Evolutionary conservation across 1,140 invertebrate genomes (phyloP).

Genomic region (Pararge aegeria): DNA sequence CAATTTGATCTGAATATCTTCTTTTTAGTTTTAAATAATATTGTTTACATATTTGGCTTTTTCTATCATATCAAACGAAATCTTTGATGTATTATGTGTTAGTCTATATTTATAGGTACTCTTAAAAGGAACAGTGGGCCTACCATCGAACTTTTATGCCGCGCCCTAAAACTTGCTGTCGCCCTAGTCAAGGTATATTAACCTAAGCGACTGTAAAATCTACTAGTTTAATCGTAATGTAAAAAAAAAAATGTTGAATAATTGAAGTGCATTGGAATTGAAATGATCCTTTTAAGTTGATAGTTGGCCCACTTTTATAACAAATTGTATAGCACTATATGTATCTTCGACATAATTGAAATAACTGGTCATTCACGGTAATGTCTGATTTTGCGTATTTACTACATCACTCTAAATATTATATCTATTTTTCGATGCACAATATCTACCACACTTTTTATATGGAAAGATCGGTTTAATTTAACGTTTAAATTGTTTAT

Average conservation of each 20-base stretch:
- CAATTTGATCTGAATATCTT: too few relatives aligned
- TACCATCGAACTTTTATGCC: neutral
- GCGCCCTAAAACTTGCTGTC: too few relatives aligned
- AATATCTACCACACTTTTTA: constrained; percentile 6
- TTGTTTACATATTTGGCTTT: neutral
- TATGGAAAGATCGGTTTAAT: neutral
- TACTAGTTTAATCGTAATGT: too few relatives aligned
- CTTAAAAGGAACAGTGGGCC: neutral
- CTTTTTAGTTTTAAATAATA: neutral
- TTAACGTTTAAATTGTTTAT: constrained; percentile 9
- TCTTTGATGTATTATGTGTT: neutral
- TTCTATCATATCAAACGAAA: neutral
- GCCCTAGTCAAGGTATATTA: too few relatives aligned
- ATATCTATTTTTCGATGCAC: constrained; percentile 14
- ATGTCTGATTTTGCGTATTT: neutral
- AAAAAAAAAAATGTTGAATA: neutral
- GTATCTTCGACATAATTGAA: neutral
- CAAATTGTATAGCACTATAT: neutral
- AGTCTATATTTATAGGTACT: neutral
- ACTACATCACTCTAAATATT: neutral
- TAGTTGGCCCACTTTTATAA: neutral
- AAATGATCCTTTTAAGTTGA: neutral
- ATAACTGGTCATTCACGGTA: neutral
- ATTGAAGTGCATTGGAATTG: neutral
- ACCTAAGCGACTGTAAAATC: too few relatives aligned